These are phyloP conservation scores for Halictus rubicundus DNA, from an alignment of 1,140 invertebrate genomes.

Conservation along the genomic window DNA sequence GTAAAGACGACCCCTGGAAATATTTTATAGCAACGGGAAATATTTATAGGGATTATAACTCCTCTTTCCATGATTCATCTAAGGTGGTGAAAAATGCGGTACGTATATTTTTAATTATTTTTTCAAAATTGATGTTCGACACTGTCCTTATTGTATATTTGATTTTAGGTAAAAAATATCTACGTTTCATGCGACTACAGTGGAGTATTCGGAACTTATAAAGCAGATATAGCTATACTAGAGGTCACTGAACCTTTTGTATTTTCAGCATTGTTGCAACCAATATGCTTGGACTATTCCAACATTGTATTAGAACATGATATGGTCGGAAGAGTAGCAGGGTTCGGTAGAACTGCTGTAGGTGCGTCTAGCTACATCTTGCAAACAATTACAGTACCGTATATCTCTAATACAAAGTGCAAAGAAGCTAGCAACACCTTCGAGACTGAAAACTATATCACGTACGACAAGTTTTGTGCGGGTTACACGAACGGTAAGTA, in stretches of 20 bases:
- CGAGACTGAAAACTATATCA: constrained; percentile 65
- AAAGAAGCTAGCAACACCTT: constrained; percentile 42
- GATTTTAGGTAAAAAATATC: too few relatives aligned
- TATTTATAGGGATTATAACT: constrained; percentile 72
- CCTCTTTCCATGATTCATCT: constrained; percentile 49
- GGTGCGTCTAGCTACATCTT: constrained; percentile 67
- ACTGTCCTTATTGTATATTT: constrained; percentile 42
- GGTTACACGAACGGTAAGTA: constrained; percentile 75
- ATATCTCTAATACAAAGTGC: constrained; percentile 65
- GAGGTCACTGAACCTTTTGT: constrained; percentile 64
- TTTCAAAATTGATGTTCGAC: background rate
- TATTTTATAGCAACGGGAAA: constrained; percentile 71
- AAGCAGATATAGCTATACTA: constrained; percentile 74
- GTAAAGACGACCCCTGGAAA: background rate
- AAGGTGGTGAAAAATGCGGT: constrained; percentile 66
- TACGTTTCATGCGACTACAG: constrained; percentile 64
- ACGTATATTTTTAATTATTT: background rate
- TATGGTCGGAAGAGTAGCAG: constrained; percentile 71
- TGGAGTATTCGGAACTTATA: constrained; percentile 73
- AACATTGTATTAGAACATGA: constrained; percentile 61
- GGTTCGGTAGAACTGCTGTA: constrained; percentile 73
- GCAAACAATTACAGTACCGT: constrained; percentile 71
- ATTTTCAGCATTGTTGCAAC: constrained; percentile 68
- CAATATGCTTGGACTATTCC: constrained; percentile 72
- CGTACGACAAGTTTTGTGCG: constrained; percentile 76